phyloP scores from a whole-genome alignment of 1,140 invertebrate species.

The Aethina tumida region DNA sequence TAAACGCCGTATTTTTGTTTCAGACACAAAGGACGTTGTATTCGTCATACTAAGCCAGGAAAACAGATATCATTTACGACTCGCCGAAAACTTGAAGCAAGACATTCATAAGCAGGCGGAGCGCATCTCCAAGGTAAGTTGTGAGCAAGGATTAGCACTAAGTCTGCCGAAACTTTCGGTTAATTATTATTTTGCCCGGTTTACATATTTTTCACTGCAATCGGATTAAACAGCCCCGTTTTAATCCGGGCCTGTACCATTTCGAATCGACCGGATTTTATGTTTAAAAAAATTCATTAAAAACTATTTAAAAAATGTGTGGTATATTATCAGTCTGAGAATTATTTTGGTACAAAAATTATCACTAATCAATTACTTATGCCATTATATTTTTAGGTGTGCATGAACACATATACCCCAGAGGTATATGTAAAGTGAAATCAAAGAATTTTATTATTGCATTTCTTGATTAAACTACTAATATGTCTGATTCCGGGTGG shows the following conservation, averaged over 20 bases:
- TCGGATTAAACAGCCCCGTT: background rate
- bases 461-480: too few species aligned
- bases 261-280: background rate
- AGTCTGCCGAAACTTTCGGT: background rate
- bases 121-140: slow-evolving; percentile 17
- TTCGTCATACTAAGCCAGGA: slow-evolving; percentile 25
- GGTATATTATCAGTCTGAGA: too few species aligned
- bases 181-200: slow-evolving; percentile 4
- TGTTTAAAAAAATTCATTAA: background rate
- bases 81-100: slow-evolving; percentile 19
- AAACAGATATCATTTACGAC: slow-evolving; percentile 17
- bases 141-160: slow-evolving; percentile 1
- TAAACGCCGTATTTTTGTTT: slow-evolving; percentile 8
- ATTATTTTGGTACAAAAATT: too few species aligned
- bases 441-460: too few species aligned
- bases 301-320: slow-evolving; percentile 7
- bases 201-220: background rate
- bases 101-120: slow-evolving; percentile 15
- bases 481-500: too few species aligned
- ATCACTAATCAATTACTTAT: too few species aligned
- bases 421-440: too few species aligned
- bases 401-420: too few species aligned
- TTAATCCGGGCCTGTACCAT: background rate
- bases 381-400: too few species aligned
- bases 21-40: slow-evolving; percentile 18